phyloP scores from a whole-genome alignment of 2,113 vertebrate genomes.

The Rhabdomys dilectus region DNA sequence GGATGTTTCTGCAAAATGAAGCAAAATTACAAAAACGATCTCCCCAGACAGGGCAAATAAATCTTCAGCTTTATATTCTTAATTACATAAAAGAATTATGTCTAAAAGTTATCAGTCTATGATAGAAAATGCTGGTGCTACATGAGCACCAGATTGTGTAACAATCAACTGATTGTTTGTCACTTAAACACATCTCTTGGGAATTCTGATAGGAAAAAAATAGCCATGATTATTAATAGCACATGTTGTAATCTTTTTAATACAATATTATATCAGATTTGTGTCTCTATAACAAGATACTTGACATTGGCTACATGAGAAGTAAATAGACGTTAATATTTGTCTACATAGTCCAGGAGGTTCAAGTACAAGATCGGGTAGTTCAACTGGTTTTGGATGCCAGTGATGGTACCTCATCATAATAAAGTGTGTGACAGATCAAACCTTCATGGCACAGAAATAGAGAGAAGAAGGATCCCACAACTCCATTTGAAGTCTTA shows the following conservation, averaged over 20 bases:
- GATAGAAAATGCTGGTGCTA: fast-evolving
- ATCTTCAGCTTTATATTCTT: not conserved
- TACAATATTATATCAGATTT: not conserved
- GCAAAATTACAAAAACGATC: constrained; percentile 43
- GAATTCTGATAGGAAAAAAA: not conserved
- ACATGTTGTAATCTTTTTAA: not conserved
- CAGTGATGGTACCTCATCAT: not conserved
- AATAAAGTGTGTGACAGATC: not conserved
- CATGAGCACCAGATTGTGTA: not conserved
- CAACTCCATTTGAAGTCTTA: not conserved
- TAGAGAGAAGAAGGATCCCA: not conserved
- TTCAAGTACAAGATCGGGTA: not conserved
- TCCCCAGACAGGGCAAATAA: not conserved
- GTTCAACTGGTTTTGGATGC: not conserved
- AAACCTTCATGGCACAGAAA: not conserved
- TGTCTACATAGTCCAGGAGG: not conserved
- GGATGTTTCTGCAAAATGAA: constrained; percentile 35
- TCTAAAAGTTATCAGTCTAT: not conserved
- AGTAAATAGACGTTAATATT: not conserved
- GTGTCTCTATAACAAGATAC: not conserved
- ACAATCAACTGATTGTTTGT: not conserved
- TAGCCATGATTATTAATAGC: not conserved
- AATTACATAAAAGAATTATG: not conserved
- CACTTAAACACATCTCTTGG: not conserved
- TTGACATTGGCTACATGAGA: not conserved